Percentiles rank a stretch among this genome's conserved stretches.
These are phyloP conservation scores for Alca torda DNA, from an alignment of 2,797 vertebrate species.

Conservation along the genomic window DNA sequence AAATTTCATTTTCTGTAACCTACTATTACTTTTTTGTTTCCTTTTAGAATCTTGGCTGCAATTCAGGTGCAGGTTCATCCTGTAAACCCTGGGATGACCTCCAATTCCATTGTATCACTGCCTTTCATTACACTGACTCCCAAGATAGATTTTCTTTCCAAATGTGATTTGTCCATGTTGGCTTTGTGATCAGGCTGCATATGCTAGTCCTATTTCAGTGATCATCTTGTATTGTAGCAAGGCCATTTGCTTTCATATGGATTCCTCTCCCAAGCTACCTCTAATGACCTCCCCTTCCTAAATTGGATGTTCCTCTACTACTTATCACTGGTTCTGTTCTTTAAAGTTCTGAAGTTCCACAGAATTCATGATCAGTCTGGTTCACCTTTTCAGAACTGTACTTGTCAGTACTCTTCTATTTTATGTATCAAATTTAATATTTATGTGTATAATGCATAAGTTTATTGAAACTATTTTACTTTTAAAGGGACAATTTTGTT, in stretches of 20 bases:
- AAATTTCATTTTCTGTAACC: conserved; percentile 71
- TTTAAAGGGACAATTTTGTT: conserved; percentile 66
- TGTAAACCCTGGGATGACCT: conserved; percentile 79
- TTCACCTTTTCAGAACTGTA: conserved; percentile 64
- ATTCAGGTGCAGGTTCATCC: conserved; percentile 73
- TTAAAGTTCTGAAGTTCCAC: conserved; percentile 50
- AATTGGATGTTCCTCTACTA: conserved; percentile 56
- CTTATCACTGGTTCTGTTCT: conserved; percentile 48
- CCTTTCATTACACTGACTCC: conserved; percentile 72
- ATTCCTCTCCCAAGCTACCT: conserved; percentile 84
- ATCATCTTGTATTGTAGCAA: conserved; percentile 69
- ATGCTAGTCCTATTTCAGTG: conserved; percentile 74
- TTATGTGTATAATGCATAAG: conserved; percentile 63
- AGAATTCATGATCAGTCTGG: conserved; percentile 25
- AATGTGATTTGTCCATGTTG: conserved; percentile 72
- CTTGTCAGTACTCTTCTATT: conserved; percentile 58
- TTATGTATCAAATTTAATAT: conserved; percentile 70
- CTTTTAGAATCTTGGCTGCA: conserved; percentile 79
- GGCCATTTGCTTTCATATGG: conserved; percentile 71
- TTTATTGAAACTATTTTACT: conserved; percentile 69
- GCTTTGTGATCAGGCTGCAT: conserved; percentile 67
- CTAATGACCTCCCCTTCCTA: conserved; percentile 72
- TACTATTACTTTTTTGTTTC: conserved; percentile 68
- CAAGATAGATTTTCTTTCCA: conserved; percentile 70
- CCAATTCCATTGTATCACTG: conserved; percentile 76